A percentile compares a stretch with the other conserved stretches of the same genome.
Evolutionary conservation across 2,113 vertebrate genomes (phyloP).

Genomic region (Eupsittula cactorum): DNA sequence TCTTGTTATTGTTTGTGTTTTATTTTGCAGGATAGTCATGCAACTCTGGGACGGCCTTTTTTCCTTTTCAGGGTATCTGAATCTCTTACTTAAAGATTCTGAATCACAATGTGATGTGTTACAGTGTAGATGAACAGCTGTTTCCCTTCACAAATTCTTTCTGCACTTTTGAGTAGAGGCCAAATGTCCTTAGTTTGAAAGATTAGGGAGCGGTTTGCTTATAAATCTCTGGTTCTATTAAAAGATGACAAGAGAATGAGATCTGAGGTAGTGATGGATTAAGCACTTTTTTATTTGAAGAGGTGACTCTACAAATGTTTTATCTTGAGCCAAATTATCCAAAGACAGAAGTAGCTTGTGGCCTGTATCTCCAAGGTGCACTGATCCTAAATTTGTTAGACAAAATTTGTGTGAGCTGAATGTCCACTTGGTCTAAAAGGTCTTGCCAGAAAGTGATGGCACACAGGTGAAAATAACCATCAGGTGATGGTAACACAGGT

Average conservation of each 20-base stretch:
- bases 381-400: background rate
- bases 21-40: conserved; percentile 71
- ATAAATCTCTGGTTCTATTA: background rate
- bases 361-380: background rate
- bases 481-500: no score
- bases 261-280: background rate
- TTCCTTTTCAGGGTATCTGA: conserved; percentile 79
- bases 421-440: background rate
- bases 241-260: background rate
- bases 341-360: background rate
- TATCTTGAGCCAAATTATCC: background rate
- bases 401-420: background rate
- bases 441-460: fast-evolving
- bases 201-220: background rate
- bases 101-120: background rate
- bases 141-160: background rate
- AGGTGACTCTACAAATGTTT: background rate
- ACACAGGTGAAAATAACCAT: background rate
- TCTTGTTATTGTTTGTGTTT: conserved; percentile 43
- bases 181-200: background rate
- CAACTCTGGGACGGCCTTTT: conserved; percentile 64
- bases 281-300: background rate
- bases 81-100: background rate
- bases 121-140: background rate
- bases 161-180: background rate